A percentile compares a stretch with the other conserved stretches of the same genome.
Conservation (phyloP, 2,797 vertebrate species). For the Cephalopachus bancanus region DNA sequence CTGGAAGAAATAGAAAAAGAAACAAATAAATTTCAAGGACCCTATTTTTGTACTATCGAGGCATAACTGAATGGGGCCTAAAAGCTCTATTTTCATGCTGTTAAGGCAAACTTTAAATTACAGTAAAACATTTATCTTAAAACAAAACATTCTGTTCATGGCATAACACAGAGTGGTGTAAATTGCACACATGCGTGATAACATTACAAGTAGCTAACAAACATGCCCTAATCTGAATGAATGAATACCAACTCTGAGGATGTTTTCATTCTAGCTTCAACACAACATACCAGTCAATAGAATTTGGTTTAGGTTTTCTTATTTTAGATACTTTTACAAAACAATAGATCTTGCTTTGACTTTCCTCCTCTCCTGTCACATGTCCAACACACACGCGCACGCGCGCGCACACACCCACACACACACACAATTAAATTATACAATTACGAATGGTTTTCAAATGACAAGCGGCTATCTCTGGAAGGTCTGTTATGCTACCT, state of each 20-base stretch:
- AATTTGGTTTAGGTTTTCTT: conserved; percentile 21
- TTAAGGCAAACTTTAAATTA: conserved; percentile 45
- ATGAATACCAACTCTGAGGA: neutral
- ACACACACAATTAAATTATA: neutral
- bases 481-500: neutral
- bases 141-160: neutral
- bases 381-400: neutral
- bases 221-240: neutral
- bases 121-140: conserved; percentile 15
- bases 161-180: neutral
- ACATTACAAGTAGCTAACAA: neutral
- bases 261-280: neutral
- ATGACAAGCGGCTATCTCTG: neutral
- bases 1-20: conserved; percentile 34
- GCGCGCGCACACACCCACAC: neutral
- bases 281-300: neutral
- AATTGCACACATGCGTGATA: neutral
- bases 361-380: neutral
- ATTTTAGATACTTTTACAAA: conserved; percentile 2
- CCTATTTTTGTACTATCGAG: neutral
- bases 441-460: neutral
- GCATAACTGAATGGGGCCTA: neutral
- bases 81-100: neutral
- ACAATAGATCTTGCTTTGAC: neutral
- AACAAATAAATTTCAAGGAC: neutral